Percentiles rank a stretch among this genome's conserved stretches.
phyloP scores from a whole-genome alignment of 2,888 invertebrate species.

The Deilephila elpenor region DNA sequence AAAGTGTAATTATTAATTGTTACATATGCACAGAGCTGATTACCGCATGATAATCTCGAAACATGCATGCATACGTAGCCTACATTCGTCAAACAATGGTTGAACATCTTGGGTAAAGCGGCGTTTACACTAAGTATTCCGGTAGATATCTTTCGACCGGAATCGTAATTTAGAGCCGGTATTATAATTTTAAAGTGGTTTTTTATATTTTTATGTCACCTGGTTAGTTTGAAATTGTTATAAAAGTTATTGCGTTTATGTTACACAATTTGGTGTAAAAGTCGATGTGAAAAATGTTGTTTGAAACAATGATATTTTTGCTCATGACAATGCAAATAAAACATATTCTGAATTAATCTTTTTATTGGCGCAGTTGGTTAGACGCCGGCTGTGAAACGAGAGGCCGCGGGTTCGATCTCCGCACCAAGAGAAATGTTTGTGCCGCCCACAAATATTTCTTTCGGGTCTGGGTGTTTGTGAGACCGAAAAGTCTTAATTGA shows the following conservation, averaged over 20 bases:
- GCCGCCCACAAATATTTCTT: no score
- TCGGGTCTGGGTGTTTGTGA: no score
- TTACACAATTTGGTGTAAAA: neutral
- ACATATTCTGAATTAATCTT: neutral
- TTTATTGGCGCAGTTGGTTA: no score
- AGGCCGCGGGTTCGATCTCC: no score
- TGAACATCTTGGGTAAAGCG: neutral
- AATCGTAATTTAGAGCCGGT: neutral
- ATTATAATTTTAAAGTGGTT: no score
- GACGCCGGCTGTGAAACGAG: no score
- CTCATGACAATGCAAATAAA: slow-evolving; percentile 12
- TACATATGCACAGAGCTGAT: slow-evolving; percentile 15
- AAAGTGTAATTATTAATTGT: slow-evolving; percentile 10
- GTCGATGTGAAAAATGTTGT: neutral
- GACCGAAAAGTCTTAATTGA: no score
- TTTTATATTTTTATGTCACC: no score
- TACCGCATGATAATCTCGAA: slow-evolving; percentile 20
- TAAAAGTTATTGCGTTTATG: neutral
- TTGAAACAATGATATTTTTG: slow-evolving; percentile 16
- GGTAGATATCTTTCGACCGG: neutral
- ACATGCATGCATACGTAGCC: slow-evolving; percentile 11
- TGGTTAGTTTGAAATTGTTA: no score
- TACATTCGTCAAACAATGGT: slow-evolving; percentile 17
- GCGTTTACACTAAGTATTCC: neutral
- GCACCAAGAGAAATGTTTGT: no score